Evolutionary conservation across 2,113 vertebrate species (phyloP), one percentile per base, ranked within the genome.

Genomic region (Coregonus clupeaformis): DNA sequence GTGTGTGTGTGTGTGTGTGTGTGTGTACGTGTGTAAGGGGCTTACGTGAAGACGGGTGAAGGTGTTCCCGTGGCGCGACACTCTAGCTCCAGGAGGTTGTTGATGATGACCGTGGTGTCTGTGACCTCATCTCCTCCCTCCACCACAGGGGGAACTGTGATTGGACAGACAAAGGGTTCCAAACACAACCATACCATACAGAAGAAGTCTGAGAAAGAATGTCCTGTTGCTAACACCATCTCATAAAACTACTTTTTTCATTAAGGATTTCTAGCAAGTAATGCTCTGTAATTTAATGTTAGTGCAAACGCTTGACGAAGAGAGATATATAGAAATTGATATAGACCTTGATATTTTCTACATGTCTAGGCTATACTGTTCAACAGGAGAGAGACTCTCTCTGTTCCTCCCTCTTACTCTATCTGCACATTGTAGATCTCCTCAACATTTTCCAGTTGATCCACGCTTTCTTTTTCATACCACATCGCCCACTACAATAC

Each of bases 41-140:
- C 95, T 95, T 94, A 99, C 98, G 6, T 95, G 86, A 99, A 89
- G 76, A 85, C 80, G 45, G 96, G 97, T 49, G 91, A 73, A 14
- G 98, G 97, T 4, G 87, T 93, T 79, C 98, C 98, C 12, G 86
- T 87, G 69, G 89, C 94, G 2, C 90, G 91, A 83, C 97, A 99
- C 75, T 98, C 95, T 22, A 99, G 81, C 81, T 99, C 97, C 82
- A 99, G 77, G 36, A 94, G 90, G 74, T 82, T 92, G 82, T 95
- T 92, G 22, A 96, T 82, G 81, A 95, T 90, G 69, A 96, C 96
- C 1, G 94, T 94, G 82, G 88, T 88, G 75, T 94, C 92, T 14
- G 88, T 94, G 69, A 91, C 86, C 14, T 94, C 94, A 32, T 89
- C 92, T 62, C 91, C 92, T 79, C 94, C 95, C 76, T 96, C 94